phyloP scores from a whole-genome alignment of 2,797 vertebrate species.

The Gallinago stenura region DNA sequence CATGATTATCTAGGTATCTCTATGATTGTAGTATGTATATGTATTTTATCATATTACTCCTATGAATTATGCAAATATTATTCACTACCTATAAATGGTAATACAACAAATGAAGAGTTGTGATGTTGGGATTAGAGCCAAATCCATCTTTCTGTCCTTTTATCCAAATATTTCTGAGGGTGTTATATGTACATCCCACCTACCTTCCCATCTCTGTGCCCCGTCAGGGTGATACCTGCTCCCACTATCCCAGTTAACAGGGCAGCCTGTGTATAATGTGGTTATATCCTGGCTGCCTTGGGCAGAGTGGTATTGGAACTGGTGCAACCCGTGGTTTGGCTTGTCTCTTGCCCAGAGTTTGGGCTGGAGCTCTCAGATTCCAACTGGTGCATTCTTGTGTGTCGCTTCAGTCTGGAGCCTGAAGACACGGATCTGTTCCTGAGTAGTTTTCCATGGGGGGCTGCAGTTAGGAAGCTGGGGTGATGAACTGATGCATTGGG shows the following conservation, averaged over 20 bases:
- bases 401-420: not conserved
- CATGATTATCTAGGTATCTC: not conserved
- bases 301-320: not conserved
- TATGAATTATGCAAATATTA: not conserved
- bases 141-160: not conserved
- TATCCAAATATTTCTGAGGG: not conserved
- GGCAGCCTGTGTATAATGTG: fast-evolving
- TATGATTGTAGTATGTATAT: not conserved
- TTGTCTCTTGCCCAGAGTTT: not conserved
- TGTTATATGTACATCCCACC: not conserved
- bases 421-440: not conserved
- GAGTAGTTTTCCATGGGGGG: not conserved
- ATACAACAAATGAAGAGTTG: not conserved
- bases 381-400: not conserved
- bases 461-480: not conserved
- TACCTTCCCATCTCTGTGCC: not conserved
- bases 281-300: not conserved
- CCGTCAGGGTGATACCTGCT: not conserved
- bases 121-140: not conserved
- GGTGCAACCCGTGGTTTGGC: fast-evolving
- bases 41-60: not conserved
- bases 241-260: not conserved
- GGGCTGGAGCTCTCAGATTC: not conserved
- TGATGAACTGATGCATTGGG: not conserved
- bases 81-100: not conserved